Evolutionary conservation across 2,113 vertebrate species (phyloP).

Genomic region (Cyprinodon brontotheroides): DNA sequence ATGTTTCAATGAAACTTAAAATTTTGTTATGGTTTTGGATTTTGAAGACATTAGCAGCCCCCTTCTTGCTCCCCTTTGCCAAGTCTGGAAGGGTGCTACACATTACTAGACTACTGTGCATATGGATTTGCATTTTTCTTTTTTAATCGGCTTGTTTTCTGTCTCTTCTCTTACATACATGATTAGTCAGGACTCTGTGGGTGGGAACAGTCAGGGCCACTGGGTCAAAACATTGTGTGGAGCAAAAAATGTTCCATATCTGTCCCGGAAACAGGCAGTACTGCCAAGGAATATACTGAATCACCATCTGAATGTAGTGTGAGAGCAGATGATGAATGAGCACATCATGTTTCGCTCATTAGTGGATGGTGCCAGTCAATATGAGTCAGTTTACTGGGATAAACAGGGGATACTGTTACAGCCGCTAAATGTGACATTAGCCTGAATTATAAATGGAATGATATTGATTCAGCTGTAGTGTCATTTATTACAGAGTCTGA

Average conservation of each 20-base stretch:
- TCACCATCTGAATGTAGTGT: conserved; percentile 1
- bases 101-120: background rate
- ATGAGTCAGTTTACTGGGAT: background rate
- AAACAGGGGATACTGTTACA: background rate
- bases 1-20: background rate
- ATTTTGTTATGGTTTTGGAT: background rate
- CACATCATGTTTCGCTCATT: background rate
- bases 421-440: background rate
- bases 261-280: conserved; percentile 17
- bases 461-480: background rate
- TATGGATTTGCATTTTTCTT: background rate
- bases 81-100: background rate
- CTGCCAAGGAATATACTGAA: conserved; percentile 14
- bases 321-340: conserved; percentile 18
- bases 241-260: conserved; percentile 16
- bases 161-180: background rate
- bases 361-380: background rate
- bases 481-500: background rate
- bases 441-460: background rate
- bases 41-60: background rate
- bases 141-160: background rate
- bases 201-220: conserved; percentile 42
- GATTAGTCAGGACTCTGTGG: conserved; percentile 8
- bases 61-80: no score
- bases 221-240: conserved; percentile 33